A percentile compares a stretch with the other conserved stretches of the same genome.
Conservation (phyloP, 1,140 invertebrate genomes). For the Vanessa tameamea region DNA sequence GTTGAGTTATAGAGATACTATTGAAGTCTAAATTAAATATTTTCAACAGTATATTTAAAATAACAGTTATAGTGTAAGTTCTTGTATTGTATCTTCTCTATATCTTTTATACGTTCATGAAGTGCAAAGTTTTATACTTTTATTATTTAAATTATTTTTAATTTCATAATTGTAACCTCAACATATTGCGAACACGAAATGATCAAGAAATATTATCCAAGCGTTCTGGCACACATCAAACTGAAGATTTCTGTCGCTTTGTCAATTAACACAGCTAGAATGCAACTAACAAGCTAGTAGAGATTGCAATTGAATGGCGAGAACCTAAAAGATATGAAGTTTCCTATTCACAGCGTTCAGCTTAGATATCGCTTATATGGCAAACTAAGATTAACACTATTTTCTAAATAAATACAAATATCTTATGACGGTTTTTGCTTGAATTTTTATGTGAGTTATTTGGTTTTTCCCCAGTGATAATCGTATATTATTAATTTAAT, state of each 20-base stretch:
- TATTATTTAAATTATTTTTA: too few relatives aligned
- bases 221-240: slow-evolving; percentile 41
- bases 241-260: slow-evolving; percentile 49
- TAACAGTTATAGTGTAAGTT: too few relatives aligned
- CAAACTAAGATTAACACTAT: neutral
- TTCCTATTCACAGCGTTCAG: neutral
- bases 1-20: neutral
- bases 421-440: neutral
- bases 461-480: too few relatives aligned
- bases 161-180: too few relatives aligned
- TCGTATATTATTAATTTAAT: neutral
- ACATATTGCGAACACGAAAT: neutral
- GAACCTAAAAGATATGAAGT: slow-evolving; percentile 41
- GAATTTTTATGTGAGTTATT: neutral
- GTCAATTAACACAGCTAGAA: slow-evolving; percentile 60
- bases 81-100: too few relatives aligned
- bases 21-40: neutral
- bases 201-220: slow-evolving; percentile 3
- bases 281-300: slow-evolving; percentile 53
- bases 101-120: too few relatives aligned
- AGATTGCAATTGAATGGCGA: slow-evolving; percentile 42
- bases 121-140: too few relatives aligned
- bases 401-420: too few relatives aligned
- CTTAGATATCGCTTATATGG: neutral
- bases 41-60: neutral